These are phyloP conservation scores for Pseudomyrmex sp. DNA, from an alignment of 1,140 invertebrate genomes.

Conservation along the genomic window DNA sequence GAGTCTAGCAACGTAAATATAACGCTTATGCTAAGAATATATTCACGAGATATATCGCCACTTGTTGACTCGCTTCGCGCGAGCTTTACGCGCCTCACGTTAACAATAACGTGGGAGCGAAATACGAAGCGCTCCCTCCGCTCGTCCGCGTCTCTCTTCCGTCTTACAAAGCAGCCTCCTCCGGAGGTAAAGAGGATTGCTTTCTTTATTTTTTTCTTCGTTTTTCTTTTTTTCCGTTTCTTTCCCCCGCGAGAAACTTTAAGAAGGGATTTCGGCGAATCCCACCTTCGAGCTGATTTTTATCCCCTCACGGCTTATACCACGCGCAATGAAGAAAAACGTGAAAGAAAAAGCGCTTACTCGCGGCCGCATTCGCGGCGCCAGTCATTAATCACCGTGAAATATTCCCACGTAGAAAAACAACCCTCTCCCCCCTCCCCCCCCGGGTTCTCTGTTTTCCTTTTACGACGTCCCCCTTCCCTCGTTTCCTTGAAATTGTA, in stretches of 20 bases:
- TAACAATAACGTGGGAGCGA: slow-evolving; percentile 36
- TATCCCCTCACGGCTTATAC: slow-evolving; percentile 33
- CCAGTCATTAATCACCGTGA: slow-evolving; percentile 64
- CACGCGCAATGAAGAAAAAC: slow-evolving; percentile 58
- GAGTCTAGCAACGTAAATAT: slow-evolving; percentile 15
- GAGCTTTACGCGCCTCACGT: not conserved
- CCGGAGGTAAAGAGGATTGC: not conserved
- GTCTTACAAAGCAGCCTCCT: not conserved
- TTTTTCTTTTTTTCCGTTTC: too few relatives aligned
- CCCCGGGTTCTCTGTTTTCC: not conserved
- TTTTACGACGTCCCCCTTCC: not conserved
- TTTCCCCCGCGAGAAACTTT: not conserved
- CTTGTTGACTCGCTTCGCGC: slow-evolving; percentile 46
- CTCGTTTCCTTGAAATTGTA: slow-evolving; percentile 37
- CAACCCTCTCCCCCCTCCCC: not conserved
- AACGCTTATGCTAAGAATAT: slow-evolving; percentile 45
- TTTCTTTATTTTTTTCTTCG: not conserved
- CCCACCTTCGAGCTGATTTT: slow-evolving; percentile 31
- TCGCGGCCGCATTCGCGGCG: not conserved
- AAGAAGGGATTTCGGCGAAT: slow-evolving; percentile 15
- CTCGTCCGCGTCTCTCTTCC: slow-evolving; percentile 3
- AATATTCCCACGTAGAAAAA: slow-evolving; percentile 34
- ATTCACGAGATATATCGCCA: slow-evolving; percentile 44
- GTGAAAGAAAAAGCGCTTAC: not conserved
- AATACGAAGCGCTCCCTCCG: slow-evolving; percentile 8